Evolutionary conservation across 2,113 vertebrate species (phyloP).

Genomic region (Atrichornis clamosus): DNA sequence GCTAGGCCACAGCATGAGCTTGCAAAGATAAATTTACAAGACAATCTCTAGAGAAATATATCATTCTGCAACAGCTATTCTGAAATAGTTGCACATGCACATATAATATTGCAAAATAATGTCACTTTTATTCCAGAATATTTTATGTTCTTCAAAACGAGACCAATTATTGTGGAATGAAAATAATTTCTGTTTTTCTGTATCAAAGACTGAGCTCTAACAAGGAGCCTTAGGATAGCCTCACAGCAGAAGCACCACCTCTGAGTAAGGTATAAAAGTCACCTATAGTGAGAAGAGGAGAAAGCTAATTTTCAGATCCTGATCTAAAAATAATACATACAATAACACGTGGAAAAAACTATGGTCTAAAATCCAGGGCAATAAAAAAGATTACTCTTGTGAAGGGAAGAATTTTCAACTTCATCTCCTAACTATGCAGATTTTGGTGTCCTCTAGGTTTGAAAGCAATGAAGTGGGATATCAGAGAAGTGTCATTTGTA

Average conservation of each 20-base stretch:
- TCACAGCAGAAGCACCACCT: neutral
- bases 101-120: neutral
- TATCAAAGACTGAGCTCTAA: neutral
- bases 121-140: neutral
- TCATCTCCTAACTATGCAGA: neutral
- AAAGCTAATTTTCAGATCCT: neutral
- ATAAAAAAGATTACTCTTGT: neutral
- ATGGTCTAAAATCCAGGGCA: neutral
- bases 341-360: neutral
- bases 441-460: neutral
- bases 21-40: neutral
- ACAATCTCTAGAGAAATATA: neutral
- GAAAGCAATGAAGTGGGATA: neutral
- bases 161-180: neutral
- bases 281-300: neutral
- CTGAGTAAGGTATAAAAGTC: neutral
- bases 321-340: neutral
- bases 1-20: neutral
- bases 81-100: neutral
- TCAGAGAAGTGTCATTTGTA: neutral
- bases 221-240: neutral
- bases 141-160: neutral
- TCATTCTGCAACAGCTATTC: neutral
- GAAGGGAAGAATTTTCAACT: neutral
- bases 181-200: neutral